Percentiles rank a stretch among this genome's conserved stretches.
Evolutionary conservation across 2,797 vertebrate genomes (phyloP).

Genomic region (Nothura maculosa): DNA sequence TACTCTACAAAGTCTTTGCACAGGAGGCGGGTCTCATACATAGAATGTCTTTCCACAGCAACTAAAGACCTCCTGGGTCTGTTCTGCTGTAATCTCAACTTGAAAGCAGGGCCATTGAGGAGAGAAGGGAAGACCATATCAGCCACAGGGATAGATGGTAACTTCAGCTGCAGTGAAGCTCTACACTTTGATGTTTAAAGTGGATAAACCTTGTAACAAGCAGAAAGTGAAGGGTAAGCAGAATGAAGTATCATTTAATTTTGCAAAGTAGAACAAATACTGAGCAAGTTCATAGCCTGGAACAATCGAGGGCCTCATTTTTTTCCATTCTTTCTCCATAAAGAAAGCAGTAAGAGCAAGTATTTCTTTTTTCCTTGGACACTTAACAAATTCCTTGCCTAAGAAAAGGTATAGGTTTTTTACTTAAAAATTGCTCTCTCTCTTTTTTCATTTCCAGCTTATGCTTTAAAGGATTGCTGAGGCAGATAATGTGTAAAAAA

Average conservation of each 20-base stretch:
- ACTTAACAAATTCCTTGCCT: background rate
- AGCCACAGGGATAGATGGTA: background rate
- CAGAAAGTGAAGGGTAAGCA: background rate
- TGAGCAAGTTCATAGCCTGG: background rate
- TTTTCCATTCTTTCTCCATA: background rate
- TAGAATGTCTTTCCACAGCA: accelerated
- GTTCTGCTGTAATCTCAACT: background rate
- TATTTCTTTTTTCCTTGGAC: background rate
- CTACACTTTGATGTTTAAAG: background rate
- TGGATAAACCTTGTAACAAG: accelerated
- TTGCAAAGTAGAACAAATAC: background rate
- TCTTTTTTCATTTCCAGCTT: background rate
- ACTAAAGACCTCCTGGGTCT: background rate
- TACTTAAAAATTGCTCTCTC: background rate
- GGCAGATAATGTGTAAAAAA: background rate
- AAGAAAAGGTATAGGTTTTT: background rate
- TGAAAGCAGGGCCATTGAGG: background rate
- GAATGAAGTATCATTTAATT: background rate
- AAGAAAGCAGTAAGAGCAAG: background rate
- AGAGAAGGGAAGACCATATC: background rate
- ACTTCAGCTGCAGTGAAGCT: background rate
- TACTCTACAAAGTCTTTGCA: accelerated
- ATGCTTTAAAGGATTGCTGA: background rate
- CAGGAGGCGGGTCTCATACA: background rate
- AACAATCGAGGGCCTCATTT: background rate